Percentiles rank a stretch among this genome's conserved stretches.
Evolutionary conservation across 2,797 vertebrate genomes (phyloP).

Genomic region (Scolopax bukidnonensis): DNA sequence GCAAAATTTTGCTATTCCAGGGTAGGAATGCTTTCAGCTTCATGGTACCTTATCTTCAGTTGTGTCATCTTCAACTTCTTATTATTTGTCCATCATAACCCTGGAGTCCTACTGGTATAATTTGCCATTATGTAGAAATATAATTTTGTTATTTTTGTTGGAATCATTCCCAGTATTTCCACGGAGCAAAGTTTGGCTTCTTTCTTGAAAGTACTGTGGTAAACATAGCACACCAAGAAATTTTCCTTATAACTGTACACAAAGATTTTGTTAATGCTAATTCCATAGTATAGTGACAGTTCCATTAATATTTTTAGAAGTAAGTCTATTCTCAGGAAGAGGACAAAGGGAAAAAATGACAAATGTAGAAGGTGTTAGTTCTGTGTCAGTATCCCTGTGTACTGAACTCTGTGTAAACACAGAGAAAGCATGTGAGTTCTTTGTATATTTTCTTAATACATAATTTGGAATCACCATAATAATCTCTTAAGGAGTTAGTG

Average conservation of each 20-base stretch:
- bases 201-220: background rate
- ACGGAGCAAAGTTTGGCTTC: background rate
- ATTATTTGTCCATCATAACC: background rate
- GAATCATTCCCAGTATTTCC: background rate
- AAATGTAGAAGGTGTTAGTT: background rate
- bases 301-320: background rate
- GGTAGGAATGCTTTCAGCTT: background rate
- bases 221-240: background rate
- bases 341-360: background rate
- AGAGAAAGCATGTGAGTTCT: background rate
- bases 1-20: background rate
- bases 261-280: background rate
- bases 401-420: background rate
- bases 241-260: background rate
- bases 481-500: background rate
- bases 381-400: background rate
- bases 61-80: background rate
- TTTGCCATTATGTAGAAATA: background rate
- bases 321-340: background rate
- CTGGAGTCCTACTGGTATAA: background rate
- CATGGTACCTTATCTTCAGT: background rate
- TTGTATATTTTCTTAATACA: slow-evolving; percentile 21
- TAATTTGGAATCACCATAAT: background rate
- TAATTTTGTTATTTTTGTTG: background rate
- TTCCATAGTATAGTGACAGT: background rate